A percentile compares a stretch with the other conserved stretches of the same genome.
phyloP scores from a whole-genome alignment of 2,797 vertebrate genomes.

The Xenopus petersii region DNA sequence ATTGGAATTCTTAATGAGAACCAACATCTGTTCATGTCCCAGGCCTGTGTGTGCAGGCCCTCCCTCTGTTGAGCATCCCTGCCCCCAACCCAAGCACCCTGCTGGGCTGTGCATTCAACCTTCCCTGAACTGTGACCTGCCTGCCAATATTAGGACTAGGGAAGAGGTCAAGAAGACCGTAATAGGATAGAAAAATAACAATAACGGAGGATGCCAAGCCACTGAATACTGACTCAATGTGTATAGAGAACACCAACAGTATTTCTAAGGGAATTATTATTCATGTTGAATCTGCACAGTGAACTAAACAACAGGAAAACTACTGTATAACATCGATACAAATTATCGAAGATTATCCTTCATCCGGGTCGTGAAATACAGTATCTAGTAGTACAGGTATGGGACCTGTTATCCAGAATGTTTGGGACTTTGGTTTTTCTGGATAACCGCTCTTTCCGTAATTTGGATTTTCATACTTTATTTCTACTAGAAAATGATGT shows the following conservation, averaged over 20 bases:
- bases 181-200: conserved; percentile 17
- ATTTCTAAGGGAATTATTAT: too few relatives aligned
- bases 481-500: too few relatives aligned
- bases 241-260: neutral
- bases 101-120: conserved; percentile 11
- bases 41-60: conserved; percentile 11
- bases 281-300: too few relatives aligned
- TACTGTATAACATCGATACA: too few relatives aligned
- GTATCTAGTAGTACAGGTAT: too few relatives aligned
- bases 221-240: neutral
- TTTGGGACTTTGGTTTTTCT: too few relatives aligned
- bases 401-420: too few relatives aligned
- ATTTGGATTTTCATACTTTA: too few relatives aligned
- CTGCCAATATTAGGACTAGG: neutral
- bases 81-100: conserved; percentile 3
- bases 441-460: too few relatives aligned
- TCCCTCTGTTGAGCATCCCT: neutral
- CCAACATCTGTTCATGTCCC: conserved; percentile 58
- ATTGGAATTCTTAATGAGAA: conserved; percentile 56
- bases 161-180: conserved; percentile 34
- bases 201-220: neutral
- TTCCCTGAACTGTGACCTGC: conserved; percentile 25
- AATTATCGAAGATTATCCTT: too few relatives aligned
- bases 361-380: too few relatives aligned
- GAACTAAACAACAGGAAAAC: too few relatives aligned